Conservation (phyloP, 37 sponge, comb jelly and placozoan species). For the Chondrosia reniformis region DNA sequence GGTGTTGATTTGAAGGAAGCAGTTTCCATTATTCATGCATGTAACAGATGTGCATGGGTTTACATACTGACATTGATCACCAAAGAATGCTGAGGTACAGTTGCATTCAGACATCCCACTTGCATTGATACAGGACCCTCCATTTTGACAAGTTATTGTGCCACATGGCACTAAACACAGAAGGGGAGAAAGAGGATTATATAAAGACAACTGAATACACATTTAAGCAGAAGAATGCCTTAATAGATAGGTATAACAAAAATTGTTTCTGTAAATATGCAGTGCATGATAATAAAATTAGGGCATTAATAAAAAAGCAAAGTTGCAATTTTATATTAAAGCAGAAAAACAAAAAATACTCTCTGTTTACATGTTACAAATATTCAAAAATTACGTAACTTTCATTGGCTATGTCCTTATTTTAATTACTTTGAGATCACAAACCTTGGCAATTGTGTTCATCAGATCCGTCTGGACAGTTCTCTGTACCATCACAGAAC, state of each 20-base stretch:
- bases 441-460: background rate
- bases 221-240: background rate
- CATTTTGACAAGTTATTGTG: background rate
- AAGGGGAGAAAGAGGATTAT: background rate
- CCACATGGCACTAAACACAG: background rate
- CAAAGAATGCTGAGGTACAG: background rate
- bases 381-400: too few relatives aligned
- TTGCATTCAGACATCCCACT: background rate
- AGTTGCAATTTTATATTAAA: too few relatives aligned
- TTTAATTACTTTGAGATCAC: background rate
- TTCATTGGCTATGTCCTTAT: too few relatives aligned
- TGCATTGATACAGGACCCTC: background rate
- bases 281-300: too few relatives aligned
- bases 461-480: constrained; percentile 1
- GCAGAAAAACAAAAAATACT: too few relatives aligned
- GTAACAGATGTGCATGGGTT: background rate
- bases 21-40: constrained; percentile 22
- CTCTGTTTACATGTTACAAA: too few relatives aligned
- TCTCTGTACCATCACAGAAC: background rate
- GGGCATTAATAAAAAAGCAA: too few relatives aligned
- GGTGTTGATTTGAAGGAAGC: background rate
- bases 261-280: background rate
- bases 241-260: background rate
- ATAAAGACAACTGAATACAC: background rate
- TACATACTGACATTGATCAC: background rate